Percentiles rank a stretch among this genome's conserved stretches.
phyloP scores from a whole-genome alignment of 2,113 vertebrate species.

The Alligator mississippiensis region DNA sequence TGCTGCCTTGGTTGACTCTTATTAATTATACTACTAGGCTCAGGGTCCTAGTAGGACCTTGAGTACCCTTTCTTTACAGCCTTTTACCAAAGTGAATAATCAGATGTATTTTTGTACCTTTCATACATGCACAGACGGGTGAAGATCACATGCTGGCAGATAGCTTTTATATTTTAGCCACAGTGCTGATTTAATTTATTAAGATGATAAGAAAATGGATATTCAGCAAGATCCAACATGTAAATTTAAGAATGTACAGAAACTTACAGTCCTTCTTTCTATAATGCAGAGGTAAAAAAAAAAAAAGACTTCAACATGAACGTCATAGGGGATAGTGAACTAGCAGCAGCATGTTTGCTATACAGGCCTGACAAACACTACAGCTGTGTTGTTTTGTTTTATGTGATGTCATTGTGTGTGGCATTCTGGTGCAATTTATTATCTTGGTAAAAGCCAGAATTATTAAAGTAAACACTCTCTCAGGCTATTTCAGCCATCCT shows the following conservation, averaged over 20 bases:
- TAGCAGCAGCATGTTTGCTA: not conserved
- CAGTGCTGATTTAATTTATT: not conserved
- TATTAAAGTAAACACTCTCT: slow-evolving; percentile 57
- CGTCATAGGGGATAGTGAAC: not conserved
- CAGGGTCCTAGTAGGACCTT: rapidly evolving
- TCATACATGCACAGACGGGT: not conserved
- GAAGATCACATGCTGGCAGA: not conserved
- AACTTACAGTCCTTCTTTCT: slow-evolving; percentile 15
- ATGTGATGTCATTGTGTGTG: not conserved
- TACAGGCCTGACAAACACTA: slow-evolving; percentile 1
- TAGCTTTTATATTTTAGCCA: not conserved
- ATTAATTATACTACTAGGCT: not conserved
- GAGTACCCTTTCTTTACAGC: not conserved
- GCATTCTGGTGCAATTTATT: slow-evolving; percentile 40
- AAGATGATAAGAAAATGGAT: not conserved
- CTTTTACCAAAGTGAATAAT: not conserved
- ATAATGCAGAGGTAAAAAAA: not conserved
- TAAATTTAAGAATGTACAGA: slow-evolving; percentile 40
- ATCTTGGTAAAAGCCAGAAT: slow-evolving; percentile 61
- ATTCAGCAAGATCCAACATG: slow-evolving; percentile 11
- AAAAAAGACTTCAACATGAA: slow-evolving; percentile 34
- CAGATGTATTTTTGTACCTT: not conserved
- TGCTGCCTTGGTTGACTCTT: too few species aligned
- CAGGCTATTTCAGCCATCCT: slow-evolving; percentile 27
- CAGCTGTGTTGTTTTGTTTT: not conserved